Percentiles rank a stretch among this genome's conserved stretches.
Conservation (phyloP, 1,140 invertebrate genomes). For the Heliconius hewitsoni region DNA sequence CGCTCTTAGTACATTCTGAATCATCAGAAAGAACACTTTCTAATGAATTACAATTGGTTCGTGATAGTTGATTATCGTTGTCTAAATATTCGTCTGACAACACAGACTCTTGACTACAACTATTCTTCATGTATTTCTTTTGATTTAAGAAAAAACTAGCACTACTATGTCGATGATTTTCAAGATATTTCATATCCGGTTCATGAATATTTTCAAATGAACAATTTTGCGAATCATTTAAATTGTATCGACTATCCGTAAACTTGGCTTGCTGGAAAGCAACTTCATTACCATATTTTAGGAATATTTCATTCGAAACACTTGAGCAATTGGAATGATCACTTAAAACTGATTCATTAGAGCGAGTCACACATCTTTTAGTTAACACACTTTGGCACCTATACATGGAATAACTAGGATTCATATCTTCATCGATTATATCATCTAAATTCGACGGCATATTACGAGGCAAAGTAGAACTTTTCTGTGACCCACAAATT, state of each 20-base stretch:
- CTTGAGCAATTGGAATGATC: constrained; percentile 80
- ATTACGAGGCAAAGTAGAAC: constrained; percentile 77
- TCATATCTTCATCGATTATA: constrained; percentile 65
- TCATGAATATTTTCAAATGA: constrained; percentile 78
- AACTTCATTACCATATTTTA: constrained; percentile 78
- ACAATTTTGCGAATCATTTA: constrained; percentile 77
- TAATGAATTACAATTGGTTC: constrained; percentile 86
- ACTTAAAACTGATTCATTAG: constrained; percentile 78
- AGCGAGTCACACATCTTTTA: constrained; percentile 76
- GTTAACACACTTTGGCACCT: constrained; percentile 78
- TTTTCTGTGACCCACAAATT: constrained; percentile 66
- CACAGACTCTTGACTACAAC: constrained; percentile 88
- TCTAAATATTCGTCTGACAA: constrained; percentile 85
- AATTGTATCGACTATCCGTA: constrained; percentile 68
- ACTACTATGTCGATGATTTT: constrained; percentile 82
- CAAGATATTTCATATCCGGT: constrained; percentile 70
- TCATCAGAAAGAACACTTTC: constrained; percentile 91
- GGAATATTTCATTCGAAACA: constrained; percentile 79
- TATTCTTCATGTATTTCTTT: constrained; percentile 80
- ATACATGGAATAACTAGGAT: constrained; percentile 67
- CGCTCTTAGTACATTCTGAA: constrained; percentile 88
- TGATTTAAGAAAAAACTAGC: constrained; percentile 86
- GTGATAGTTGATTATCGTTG: constrained; percentile 83
- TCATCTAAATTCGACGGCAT: constrained; percentile 79
- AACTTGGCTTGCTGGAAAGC: constrained; percentile 77